phyloP scores from a whole-genome alignment of 2,888 invertebrate genomes.

The Tipula vernalis region DNA sequence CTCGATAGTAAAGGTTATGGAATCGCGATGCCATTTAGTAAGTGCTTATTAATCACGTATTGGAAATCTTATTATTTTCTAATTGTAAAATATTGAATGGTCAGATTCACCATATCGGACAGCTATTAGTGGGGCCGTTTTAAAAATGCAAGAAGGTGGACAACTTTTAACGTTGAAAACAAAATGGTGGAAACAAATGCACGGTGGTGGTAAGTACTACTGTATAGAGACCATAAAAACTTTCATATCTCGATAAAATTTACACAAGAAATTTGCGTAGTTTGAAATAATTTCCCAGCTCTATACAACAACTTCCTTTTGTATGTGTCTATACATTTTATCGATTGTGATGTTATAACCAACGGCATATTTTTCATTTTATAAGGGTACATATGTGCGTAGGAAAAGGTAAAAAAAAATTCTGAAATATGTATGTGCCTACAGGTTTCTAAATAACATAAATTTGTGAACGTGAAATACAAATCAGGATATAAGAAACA shows the following conservation, averaged over 20 bases:
- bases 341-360: background rate
- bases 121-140: constrained; percentile 72
- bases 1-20: constrained; percentile 90
- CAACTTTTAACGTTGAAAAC: constrained; percentile 67
- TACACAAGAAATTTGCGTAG: background rate
- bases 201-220: constrained; percentile 32
- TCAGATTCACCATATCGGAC: constrained; percentile 67
- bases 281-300: background rate
- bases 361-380: background rate
- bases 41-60: constrained; percentile 28
- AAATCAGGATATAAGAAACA: background rate
- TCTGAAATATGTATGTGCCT: background rate
- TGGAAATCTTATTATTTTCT: background rate
- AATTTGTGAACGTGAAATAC: background rate
- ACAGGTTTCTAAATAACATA: background rate
- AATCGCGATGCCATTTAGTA: constrained; percentile 83
- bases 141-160: constrained; percentile 84
- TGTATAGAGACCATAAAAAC: background rate
- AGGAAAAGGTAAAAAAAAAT: background rate
- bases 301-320: background rate
- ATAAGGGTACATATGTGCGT: background rate
- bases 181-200: constrained; percentile 80
- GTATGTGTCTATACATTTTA: background rate
- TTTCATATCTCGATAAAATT: background rate
- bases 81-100: background rate